These are phyloP conservation scores for Trypoxylon attenuatum DNA, from an alignment of 2,888 invertebrate genomes.

Conservation along the genomic window DNA sequence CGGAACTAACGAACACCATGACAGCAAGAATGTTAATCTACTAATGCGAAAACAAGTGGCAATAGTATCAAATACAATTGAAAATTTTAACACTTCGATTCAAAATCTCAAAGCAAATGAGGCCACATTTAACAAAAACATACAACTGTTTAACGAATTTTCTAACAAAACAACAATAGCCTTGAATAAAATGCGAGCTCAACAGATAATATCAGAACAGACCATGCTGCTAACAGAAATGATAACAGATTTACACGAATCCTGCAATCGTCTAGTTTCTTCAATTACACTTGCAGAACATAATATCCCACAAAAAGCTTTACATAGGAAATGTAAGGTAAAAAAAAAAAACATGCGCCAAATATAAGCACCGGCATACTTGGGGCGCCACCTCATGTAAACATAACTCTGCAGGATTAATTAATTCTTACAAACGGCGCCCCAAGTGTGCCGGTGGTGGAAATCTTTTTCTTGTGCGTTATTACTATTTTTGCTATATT, in stretches of 20 bases:
- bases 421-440: too few relatives aligned
- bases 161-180: neutral
- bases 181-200: too few relatives aligned
- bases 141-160: neutral
- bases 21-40: neutral
- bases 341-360: too few relatives aligned
- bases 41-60: conserved; percentile 3
- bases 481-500: too few relatives aligned
- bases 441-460: too few relatives aligned
- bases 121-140: too few relatives aligned
- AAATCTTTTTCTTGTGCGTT: too few relatives aligned
- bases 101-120: neutral
- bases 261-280: neutral
- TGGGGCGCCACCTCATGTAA: neutral
- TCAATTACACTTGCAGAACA: neutral
- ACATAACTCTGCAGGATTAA: too few relatives aligned
- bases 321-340: too few relatives aligned
- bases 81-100: neutral
- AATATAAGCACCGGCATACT: too few relatives aligned
- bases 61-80: neutral
- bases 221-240: neutral
- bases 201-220: conserved; percentile 9
- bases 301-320: too few relatives aligned
- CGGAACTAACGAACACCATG: too few relatives aligned
- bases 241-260: neutral